A percentile compares a stretch with the other conserved stretches of the same genome.
These are phyloP conservation scores for Arothron firmamentum DNA, from an alignment of 2,113 vertebrate genomes.

Conservation along the genomic window DNA sequence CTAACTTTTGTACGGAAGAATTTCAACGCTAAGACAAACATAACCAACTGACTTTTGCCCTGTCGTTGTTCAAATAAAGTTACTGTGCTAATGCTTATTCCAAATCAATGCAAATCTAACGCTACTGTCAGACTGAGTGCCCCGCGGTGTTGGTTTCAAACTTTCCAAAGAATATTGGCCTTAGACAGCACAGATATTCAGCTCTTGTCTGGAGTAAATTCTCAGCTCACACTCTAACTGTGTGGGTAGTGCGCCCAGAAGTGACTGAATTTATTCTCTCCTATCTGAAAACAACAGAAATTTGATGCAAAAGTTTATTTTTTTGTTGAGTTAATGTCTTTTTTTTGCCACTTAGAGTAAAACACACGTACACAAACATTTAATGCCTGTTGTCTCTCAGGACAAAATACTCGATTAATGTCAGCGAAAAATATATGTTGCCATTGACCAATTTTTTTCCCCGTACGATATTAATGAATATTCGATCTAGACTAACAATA, in stretches of 20 bases:
- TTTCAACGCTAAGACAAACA: no score
- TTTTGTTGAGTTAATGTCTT: not conserved
- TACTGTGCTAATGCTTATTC: not conserved
- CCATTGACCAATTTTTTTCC: constrained; percentile 36
- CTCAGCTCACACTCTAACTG: not conserved
- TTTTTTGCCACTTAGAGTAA: not conserved
- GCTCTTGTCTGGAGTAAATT: no score
- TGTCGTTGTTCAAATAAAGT: not conserved
- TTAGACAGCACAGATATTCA: not conserved
- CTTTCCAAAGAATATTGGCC: no score
- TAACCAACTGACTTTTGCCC: not conserved
- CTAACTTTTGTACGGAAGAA: no score
- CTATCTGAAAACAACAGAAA: not conserved
- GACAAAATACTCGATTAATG: constrained; percentile 1
- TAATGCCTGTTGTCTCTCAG: no score
- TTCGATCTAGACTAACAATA: not conserved
- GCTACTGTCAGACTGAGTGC: no score
- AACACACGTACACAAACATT: not conserved
- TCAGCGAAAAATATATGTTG: not conserved
- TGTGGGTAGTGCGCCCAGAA: not conserved
- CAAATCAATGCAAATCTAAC: not conserved
- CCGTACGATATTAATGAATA: constrained; percentile 22
- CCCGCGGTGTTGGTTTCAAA: not conserved
- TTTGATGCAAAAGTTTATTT: not conserved
- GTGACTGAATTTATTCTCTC: not conserved